Conservation (phyloP, 2,113 vertebrate genomes). For the Colistium nudipinnis region DNA sequence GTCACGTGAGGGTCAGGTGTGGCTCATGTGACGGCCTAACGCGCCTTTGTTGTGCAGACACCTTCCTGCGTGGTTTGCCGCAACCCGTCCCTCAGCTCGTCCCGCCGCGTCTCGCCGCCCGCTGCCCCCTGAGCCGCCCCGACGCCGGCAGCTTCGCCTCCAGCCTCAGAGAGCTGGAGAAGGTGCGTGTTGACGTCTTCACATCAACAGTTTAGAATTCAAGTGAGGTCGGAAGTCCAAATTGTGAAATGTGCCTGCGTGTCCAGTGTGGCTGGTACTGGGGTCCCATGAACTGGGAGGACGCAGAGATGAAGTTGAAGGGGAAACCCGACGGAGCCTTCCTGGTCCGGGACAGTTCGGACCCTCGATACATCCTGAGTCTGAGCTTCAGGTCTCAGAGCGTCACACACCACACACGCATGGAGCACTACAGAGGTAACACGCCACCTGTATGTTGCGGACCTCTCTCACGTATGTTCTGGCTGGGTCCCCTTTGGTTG, state of each 20-base stretch:
- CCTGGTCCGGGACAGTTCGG: slow-evolving; percentile 96
- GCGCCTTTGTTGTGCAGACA: slow-evolving; percentile 74
- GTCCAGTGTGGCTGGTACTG: slow-evolving; percentile 92
- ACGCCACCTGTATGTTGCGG: too few species aligned
- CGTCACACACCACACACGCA: slow-evolving; percentile 81
- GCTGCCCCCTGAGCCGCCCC: slow-evolving; percentile 84
- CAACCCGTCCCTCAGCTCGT: slow-evolving; percentile 68
- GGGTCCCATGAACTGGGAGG: slow-evolving; percentile 91
- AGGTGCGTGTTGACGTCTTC: slow-evolving; percentile 74
- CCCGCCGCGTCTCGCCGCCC: slow-evolving; percentile 72
- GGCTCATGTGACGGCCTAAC: neutral
- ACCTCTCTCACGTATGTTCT: too few species aligned
- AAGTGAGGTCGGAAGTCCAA: too few species aligned
- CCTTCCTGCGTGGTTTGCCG: slow-evolving; percentile 82
- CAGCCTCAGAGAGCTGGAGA: slow-evolving; percentile 91
- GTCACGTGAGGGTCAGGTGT: neutral
- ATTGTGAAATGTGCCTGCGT: slow-evolving; percentile 19
- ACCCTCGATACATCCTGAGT: slow-evolving; percentile 96
- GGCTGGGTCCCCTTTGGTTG: too few species aligned
- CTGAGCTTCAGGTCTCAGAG: slow-evolving; percentile 97
- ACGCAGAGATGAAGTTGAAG: slow-evolving; percentile 96
- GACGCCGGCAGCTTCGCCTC: slow-evolving; percentile 91
- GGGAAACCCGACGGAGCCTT: slow-evolving; percentile 95
- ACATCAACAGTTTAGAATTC: too few species aligned
- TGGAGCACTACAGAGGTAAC: slow-evolving; percentile 79